Percentiles rank a stretch among this genome's conserved stretches.
Conservation (phyloP, 2,797 vertebrate species). For the Benthosema pterotum region DNA sequence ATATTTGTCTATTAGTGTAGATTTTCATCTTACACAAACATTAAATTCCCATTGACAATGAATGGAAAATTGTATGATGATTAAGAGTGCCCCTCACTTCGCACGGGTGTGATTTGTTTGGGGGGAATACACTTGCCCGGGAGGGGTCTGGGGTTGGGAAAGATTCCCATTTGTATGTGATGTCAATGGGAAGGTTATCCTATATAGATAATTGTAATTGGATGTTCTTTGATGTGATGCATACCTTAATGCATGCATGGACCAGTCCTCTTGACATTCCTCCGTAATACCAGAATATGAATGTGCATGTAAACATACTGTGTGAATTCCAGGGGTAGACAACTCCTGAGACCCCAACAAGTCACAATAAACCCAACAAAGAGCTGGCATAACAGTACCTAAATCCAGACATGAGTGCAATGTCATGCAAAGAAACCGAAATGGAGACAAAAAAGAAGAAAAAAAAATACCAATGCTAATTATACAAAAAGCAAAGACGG, state of each 20-base stretch:
- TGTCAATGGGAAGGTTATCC: constrained; percentile 4
- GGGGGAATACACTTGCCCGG: too few relatives aligned
- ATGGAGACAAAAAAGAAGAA: constrained; percentile 4
- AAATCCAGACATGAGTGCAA: constrained; percentile 67
- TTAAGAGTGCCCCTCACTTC: too few relatives aligned
- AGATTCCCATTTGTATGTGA: too few relatives aligned
- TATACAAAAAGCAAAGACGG: constrained; percentile 65
- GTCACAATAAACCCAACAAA: constrained; percentile 52
- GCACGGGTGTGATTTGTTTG: too few relatives aligned
- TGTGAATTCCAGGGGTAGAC: constrained; percentile 49
- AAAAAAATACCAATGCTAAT: constrained; percentile 54
- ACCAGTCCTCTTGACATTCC: neutral
- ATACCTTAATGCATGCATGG: too few relatives aligned
- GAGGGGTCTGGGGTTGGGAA: too few relatives aligned
- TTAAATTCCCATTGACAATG: too few relatives aligned
- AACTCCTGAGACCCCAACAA: constrained; percentile 45
- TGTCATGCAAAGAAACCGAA: constrained; percentile 70
- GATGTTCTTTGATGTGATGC: too few relatives aligned
- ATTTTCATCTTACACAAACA: too few relatives aligned
- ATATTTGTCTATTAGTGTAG: too few relatives aligned
- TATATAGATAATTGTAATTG: neutral
- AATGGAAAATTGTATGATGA: too few relatives aligned
- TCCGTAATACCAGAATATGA: neutral
- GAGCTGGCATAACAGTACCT: constrained; percentile 64
- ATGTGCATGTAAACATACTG: constrained; percentile 49